phyloP scores from a whole-genome alignment of 2,888 invertebrate species.

The Orthosia cruda region DNA sequence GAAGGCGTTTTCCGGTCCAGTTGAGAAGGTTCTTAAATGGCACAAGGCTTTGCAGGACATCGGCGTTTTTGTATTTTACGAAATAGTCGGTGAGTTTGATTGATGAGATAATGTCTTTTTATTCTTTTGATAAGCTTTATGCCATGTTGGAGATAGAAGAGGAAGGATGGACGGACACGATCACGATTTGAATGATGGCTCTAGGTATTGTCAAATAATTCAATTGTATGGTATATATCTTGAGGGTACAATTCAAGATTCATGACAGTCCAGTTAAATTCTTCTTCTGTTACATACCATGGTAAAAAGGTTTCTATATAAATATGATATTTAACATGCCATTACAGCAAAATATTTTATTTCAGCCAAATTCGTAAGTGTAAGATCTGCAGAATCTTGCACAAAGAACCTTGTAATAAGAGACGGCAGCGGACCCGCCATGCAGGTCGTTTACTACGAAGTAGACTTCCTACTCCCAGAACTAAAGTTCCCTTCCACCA shows the following conservation, averaged over 20 bases:
- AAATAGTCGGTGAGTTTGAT: conserved; percentile 89
- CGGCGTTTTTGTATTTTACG: conserved; percentile 86
- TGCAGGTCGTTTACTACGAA: conserved; percentile 92
- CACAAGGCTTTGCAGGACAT: conserved; percentile 88
- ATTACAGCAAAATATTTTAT: conserved; percentile 21
- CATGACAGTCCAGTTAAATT: not conserved
- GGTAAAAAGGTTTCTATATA: not conserved
- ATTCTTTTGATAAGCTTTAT: conserved; percentile 48
- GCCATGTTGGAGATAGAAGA: conserved; percentile 28
- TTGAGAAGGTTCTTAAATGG: conserved; percentile 91
- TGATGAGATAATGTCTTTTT: conserved; percentile 54
- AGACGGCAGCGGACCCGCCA: conserved; percentile 92
- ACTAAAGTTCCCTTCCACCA: conserved; percentile 83
- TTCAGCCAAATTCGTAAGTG: conserved; percentile 88
- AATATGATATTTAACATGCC: not conserved
- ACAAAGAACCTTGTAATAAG: conserved; percentile 90
- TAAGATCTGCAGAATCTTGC: conserved; percentile 82
- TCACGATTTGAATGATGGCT: not conserved
- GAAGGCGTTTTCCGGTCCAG: conserved; percentile 88
- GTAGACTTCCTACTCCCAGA: conserved; percentile 88
- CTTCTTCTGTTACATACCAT: not conserved
- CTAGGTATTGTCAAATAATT: not conserved
- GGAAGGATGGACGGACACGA: not conserved
- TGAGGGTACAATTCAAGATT: no score
- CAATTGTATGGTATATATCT: no score